Evolutionary conservation across 64 coral and sea anemone genomes (phyloP), one percentile per base, ranked within the genome.

Genomic region (Trachythela sp.): DNA sequence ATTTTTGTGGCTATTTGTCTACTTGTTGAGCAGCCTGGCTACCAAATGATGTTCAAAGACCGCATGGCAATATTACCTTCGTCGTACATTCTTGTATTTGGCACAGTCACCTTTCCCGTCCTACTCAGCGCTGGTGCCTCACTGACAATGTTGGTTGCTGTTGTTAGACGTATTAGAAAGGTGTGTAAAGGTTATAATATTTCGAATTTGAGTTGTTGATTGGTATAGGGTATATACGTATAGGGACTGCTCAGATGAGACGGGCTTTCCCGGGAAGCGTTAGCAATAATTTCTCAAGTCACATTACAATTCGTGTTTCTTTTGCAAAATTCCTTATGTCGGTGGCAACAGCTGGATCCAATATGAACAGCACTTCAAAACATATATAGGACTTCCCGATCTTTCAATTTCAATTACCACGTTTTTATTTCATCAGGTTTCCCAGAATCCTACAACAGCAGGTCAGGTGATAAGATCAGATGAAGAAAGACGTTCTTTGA

Each of bases 391-490:
- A n/a, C n/a, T n/a, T n/a, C n/a, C n/a, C n/a, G n/a, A n/a, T n/a
- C n/a, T n/a, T n/a, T n/a, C n/a, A n/a, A n/a, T n/a, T n/a, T n/a
- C n/a, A n/a, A n/a, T n/a, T n/a, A n/a, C n/a, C n/a, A 4, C 15
- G 54, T n/a, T 17, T 64, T n/a, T 26, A n/a, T 64, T 64, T 64
- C 15, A n/a, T 64, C 22, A 64, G 56, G 56, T 64, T 64, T 64
- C 56, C 22, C 56, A 26, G 56, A 64, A 64, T 64, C 24, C 56
- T 64, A 64, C 20, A 64, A 64, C 56, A n/a, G 56, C 56, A n/a
- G 56, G 56, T n/a, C 56, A 64, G 56, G 56, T 64, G 20, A 64
- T 64, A 64, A 64, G 56, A 64, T 64, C 56, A 64, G 56, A 64
- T n/a, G 56, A 64, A 64, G 56, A 64, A 64, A 64, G 20, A 64